A percentile compares a stretch with the other conserved stretches of the same genome.
Evolutionary conservation across 92 coral and sea anemone species (phyloP).

Genomic region (Scolanthus callimorphus): DNA sequence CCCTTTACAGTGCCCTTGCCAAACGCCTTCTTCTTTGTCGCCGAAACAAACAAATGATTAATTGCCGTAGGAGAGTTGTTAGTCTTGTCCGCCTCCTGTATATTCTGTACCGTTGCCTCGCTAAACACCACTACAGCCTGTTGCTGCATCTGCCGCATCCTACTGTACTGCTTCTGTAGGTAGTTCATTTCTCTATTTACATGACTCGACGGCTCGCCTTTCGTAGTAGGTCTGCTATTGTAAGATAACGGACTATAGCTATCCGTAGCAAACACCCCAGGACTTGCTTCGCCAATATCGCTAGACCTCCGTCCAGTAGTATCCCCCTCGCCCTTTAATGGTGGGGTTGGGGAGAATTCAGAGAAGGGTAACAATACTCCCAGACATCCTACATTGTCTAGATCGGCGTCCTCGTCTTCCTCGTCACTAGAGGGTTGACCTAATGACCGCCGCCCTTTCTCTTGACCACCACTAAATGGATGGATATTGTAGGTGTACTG

Average conservation of each 20-base stretch:
- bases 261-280: slow-evolving; percentile 91
- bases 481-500: slow-evolving; percentile 94
- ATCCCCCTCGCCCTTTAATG: slow-evolving; percentile 56
- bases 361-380: slow-evolving; percentile 91
- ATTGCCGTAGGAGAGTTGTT: slow-evolving; percentile 79
- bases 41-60: slow-evolving; percentile 91
- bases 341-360: slow-evolving; percentile 49
- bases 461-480: slow-evolving; percentile 77
- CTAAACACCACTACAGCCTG: slow-evolving; percentile 95
- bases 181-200: slow-evolving; percentile 58
- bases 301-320: slow-evolving; percentile 35
- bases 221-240: slow-evolving; percentile 44
- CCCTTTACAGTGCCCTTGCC: slow-evolving; percentile 31
- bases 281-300: slow-evolving; percentile 83
- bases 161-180: slow-evolving; percentile 84
- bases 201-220: slow-evolving; percentile 8
- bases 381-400: slow-evolving; percentile 79
- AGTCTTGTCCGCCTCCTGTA: slow-evolving; percentile 85
- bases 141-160: slow-evolving; percentile 95
- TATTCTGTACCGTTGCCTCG: slow-evolving; percentile 79
- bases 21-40: slow-evolving; percentile 62
- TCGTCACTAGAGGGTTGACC: slow-evolving; percentile 93
- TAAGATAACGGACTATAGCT: slow-evolving; percentile 71
- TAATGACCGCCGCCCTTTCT: slow-evolving; percentile 50
- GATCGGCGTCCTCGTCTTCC: slow-evolving; percentile 85